A percentile compares a stretch with the other conserved stretches of the same genome.
Conservation (phyloP, 2,113 vertebrate genomes). For the Procavia capensis region DNA sequence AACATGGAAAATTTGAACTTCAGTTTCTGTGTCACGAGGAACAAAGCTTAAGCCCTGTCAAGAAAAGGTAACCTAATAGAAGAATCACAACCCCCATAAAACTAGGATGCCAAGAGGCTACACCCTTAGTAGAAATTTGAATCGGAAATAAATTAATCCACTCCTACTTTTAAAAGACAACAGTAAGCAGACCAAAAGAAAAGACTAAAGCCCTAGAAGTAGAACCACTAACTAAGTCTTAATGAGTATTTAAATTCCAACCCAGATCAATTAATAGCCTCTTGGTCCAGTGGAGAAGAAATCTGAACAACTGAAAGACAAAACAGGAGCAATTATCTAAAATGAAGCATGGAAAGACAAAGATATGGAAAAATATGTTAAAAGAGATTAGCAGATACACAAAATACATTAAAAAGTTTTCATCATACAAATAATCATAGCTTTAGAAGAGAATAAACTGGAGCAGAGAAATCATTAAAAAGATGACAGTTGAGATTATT, state of each 20-base stretch:
- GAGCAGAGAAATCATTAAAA: not conserved
- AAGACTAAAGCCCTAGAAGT: not conserved
- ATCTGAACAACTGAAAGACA: not conserved
- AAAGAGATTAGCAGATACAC: not conserved
- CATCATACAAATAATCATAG: not conserved
- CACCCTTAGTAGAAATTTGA: not conserved
- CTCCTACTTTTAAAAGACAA: not conserved
- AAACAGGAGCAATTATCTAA: not conserved
- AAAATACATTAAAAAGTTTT: not conserved
- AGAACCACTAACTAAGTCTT: not conserved
- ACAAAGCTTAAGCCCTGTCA: not conserved
- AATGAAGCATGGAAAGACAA: not conserved
- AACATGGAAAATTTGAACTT: not conserved
- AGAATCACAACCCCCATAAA: not conserved
- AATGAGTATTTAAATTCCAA: not conserved
- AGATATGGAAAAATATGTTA: not conserved
- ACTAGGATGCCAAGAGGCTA: not conserved
- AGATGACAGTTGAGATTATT: not conserved
- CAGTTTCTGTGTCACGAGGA: not conserved
- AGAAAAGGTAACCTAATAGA: not conserved
- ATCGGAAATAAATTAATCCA: not conserved
- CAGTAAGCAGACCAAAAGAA: not conserved
- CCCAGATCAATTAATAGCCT: not conserved
- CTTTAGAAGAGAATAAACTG: not conserved
- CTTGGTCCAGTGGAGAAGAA: not conserved